These are phyloP conservation scores for Tragulus kanchil DNA, from an alignment of 2,113 vertebrate genomes.

Conservation along the genomic window DNA sequence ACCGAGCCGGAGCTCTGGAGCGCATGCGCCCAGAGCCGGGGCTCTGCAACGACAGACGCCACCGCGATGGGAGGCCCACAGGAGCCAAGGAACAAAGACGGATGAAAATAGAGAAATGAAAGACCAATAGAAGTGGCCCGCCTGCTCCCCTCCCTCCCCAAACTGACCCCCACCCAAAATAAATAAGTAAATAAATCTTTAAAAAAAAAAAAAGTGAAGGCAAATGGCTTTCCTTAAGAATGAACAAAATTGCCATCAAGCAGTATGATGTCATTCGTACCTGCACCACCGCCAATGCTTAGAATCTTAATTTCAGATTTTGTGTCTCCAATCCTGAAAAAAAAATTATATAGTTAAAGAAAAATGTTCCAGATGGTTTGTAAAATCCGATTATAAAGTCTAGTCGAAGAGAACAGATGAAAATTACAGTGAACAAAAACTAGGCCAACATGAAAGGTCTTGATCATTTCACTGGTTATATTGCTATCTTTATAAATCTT, in stretches of 20 bases:
- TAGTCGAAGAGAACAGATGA: conserved; percentile 28
- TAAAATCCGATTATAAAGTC: conserved; percentile 46
- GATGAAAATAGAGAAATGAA: no score
- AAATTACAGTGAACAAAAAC: not conserved
- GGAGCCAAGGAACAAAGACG: no score
- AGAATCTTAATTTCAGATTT: conserved; percentile 91
- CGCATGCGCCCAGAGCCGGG: no score
- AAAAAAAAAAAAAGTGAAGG: not conserved
- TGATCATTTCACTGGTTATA: not conserved
- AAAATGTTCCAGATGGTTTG: conserved; percentile 14
- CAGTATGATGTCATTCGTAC: conserved; percentile 83
- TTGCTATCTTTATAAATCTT: not conserved
- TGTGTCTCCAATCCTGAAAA: conserved; percentile 89
- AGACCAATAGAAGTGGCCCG: no score
- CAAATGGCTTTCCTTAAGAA: conserved; percentile 12
- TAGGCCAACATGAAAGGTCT: not conserved
- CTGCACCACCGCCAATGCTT: conserved; percentile 92
- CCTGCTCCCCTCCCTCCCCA: no score
- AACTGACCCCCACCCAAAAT: no score
- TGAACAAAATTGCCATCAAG: not conserved
- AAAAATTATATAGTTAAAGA: conserved; percentile 64
- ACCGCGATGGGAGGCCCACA: no score
- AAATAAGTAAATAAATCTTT: no score
- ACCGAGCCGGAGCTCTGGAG: no score
- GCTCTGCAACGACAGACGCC: no score